phyloP scores from a whole-genome alignment of 2,888 invertebrate genomes.

The Idaea straminata region DNA sequence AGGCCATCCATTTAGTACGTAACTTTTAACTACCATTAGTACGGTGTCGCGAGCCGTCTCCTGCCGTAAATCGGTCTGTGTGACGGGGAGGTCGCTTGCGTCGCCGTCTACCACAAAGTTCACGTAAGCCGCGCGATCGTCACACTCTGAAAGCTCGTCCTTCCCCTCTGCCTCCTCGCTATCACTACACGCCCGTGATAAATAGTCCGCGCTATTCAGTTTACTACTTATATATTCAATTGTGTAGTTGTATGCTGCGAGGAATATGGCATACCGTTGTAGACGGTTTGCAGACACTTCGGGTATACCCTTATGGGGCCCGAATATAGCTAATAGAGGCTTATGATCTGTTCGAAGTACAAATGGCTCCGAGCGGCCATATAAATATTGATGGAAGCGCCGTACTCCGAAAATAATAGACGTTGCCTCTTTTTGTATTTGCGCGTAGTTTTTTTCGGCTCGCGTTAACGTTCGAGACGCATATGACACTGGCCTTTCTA shows the following conservation, averaged over 20 bases:
- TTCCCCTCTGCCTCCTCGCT: too few species aligned
- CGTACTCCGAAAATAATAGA: conserved; percentile 21
- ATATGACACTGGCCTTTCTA: conserved; percentile 5
- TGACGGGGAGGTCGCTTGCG: not conserved
- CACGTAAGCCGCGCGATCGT: not conserved
- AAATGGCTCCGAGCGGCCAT: not conserved
- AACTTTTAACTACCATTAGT: not conserved
- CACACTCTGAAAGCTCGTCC: too few species aligned
- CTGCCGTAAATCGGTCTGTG: not conserved
- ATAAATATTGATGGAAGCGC: conserved; percentile 10
- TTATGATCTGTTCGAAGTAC: too few species aligned
- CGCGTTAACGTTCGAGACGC: not conserved
- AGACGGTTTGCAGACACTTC: too few species aligned
- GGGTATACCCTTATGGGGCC: too few species aligned
- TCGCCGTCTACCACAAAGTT: not conserved
- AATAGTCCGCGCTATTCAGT: not conserved
- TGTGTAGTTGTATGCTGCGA: not conserved
- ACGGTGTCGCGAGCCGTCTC: not conserved
- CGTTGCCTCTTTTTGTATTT: conserved; percentile 27
- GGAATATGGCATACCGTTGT: not conserved
- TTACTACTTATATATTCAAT: not conserved
- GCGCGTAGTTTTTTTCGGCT: conserved; percentile 18
- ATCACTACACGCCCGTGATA: not conserved
- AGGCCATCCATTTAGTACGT: not conserved
- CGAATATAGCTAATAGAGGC: too few species aligned